Conservation (phyloP, 2,797 vertebrate genomes). For the Pristis pectinata region DNA sequence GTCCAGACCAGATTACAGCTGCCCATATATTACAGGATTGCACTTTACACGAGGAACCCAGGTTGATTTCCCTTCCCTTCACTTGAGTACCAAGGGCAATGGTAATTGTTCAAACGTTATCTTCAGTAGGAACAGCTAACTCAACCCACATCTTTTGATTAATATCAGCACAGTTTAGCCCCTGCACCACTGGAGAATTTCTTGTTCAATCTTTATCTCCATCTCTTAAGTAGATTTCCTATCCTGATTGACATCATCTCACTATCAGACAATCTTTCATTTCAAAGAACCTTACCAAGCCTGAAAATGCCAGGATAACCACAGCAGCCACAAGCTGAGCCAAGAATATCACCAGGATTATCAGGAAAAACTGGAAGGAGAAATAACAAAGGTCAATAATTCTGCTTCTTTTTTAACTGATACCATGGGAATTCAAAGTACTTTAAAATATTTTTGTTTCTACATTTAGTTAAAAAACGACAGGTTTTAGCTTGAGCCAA, state of each 20-base stretch:
- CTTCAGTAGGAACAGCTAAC: background rate
- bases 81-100: background rate
- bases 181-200: background rate
- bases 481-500: background rate
- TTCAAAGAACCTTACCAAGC: slow-evolving; percentile 54
- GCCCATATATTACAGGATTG: background rate
- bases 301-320: slow-evolving; percentile 64
- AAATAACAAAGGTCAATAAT: slow-evolving; percentile 32
- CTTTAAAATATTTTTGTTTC: background rate
- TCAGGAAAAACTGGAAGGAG: slow-evolving; percentile 63
- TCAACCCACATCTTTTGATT: background rate
- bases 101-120: background rate
- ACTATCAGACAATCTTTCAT: background rate
- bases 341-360: slow-evolving; percentile 67
- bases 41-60: background rate
- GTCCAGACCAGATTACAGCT: background rate
- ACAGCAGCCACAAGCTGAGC: slow-evolving; percentile 65
- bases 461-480: background rate
- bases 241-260: background rate
- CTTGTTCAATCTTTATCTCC: background rate
- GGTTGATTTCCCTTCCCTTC: background rate
- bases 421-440: background rate
- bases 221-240: background rate
- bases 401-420: background rate
- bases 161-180: background rate